phyloP scores from a whole-genome alignment of 2,888 invertebrate genomes.

The Caenorhabditis drosophilae region DNA sequence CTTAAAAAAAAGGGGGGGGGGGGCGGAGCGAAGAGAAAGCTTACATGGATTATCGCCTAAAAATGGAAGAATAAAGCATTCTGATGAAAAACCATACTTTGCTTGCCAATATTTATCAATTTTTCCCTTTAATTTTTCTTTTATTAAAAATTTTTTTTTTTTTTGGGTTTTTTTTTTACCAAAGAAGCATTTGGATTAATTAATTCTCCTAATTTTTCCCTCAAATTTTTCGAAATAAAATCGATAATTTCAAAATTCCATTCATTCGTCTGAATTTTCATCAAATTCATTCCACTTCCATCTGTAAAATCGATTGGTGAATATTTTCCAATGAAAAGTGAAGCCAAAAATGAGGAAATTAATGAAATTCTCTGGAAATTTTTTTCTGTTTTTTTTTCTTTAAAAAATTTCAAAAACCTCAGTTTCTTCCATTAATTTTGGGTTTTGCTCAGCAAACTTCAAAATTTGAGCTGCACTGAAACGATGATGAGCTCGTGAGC shows the following conservation, averaged over 20 bases:
- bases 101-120: conserved; percentile 83
- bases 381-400: not conserved
- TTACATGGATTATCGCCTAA: conserved; percentile 91
- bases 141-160: not conserved
- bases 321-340: conserved; percentile 83
- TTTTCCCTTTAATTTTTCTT: conserved; percentile 75
- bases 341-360: conserved; percentile 89
- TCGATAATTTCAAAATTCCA: conserved; percentile 36
- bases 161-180: conserved; percentile 5
- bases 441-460: conserved; percentile 80
- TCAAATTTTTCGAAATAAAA: conserved; percentile 79
- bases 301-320: conserved; percentile 90
- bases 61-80: conserved; percentile 84
- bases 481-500: conserved; percentile 85
- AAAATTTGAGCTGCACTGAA: conserved; percentile 93
- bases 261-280: conserved; percentile 77
- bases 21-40: not conserved
- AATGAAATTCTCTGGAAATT: conserved; percentile 81
- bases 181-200: conserved; percentile 5
- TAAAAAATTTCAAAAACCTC: conserved; percentile 73
- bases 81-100: conserved; percentile 82
- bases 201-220: conserved; percentile 77
- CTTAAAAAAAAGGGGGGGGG: not conserved
- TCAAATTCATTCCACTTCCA: conserved; percentile 93
- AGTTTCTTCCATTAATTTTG: conserved; percentile 79